Base-by-base conservation (phyloP, 1,140 invertebrate species). In the Rhyacophila brunnea region DNA sequence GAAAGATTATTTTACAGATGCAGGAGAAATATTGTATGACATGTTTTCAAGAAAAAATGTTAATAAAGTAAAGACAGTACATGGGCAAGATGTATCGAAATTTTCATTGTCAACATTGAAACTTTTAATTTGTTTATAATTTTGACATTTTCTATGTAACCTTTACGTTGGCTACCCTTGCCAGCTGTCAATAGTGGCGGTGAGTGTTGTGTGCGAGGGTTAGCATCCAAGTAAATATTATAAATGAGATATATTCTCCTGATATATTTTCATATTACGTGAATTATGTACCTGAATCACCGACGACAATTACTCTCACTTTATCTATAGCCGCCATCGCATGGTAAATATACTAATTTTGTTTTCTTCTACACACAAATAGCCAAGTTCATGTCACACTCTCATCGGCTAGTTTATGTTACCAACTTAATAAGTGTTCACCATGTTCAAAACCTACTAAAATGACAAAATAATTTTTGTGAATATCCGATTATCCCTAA, bases 231-330 rank as follows among this genome's bases (percentile, higher is more conserved):
- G 9, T 13, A 35, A 40, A 50, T n/a, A 14, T 28, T 11, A n/a
- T n/a, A 19, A n/a, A 55, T 32, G 13, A 7, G 15, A 44, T 11
- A 10, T 28, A 34, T 35, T 11, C 3, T 15, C 38, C 7, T 14
- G 7, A 15, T 43, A 15, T 15, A 5, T 51, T 51, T 40, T 7
- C 11, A 32, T 32, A 23, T 10, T 34, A 15, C 17, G 23, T 11
- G 36, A 38, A 57, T 36, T 48, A 57, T 62, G 69, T 81, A 90
- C 92, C 93, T 60, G 93, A 96, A 85, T 96, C 94, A 38, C 95
- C 94, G 53, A 96, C 86, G 46, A 96, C 87, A 53, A 96, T 84
- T 50, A 97, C 87, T 79, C 92, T 90, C 6, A 95, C 92, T 83
- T 92, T 92, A 70, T 93, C 91, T 66, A 88, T 88, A 18, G 85